phyloP scores from a whole-genome alignment of 2,888 invertebrate species.

The Phalera bucephala region DNA sequence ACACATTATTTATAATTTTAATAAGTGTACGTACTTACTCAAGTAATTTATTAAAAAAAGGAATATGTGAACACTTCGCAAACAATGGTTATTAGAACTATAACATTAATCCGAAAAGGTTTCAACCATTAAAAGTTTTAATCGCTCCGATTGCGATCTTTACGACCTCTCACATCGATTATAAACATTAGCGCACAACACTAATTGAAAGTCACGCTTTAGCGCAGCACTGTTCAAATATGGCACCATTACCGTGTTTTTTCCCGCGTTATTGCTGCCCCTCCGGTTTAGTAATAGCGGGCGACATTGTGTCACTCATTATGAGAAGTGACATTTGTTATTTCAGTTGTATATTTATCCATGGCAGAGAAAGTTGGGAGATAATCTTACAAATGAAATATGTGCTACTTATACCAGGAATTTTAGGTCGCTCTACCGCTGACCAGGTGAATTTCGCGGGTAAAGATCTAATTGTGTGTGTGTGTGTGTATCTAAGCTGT shows the following conservation, averaged over 20 bases:
- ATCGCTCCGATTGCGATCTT: conserved; percentile 20
- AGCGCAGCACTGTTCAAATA: conserved; percentile 20
- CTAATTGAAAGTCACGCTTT: conserved; percentile 26
- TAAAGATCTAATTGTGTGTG: too few relatives aligned
- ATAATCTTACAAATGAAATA: too few relatives aligned
- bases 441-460: too few relatives aligned
- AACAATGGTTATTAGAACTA: background rate
- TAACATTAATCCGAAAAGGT: conserved; percentile 10
- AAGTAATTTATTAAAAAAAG: too few relatives aligned
- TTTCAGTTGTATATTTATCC: too few relatives aligned
- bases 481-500: too few relatives aligned
- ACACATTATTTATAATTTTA: too few relatives aligned
- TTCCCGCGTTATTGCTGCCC: conserved; percentile 31
- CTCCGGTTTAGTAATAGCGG: conserved; percentile 36
- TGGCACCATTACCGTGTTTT: conserved; percentile 24
- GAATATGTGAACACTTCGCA: too few relatives aligned
- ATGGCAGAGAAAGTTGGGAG: too few relatives aligned
- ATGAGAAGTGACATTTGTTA: conserved; percentile 46
- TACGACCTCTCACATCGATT: conserved; percentile 18
- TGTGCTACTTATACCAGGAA: too few relatives aligned
- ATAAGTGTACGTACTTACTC: too few relatives aligned
- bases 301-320: conserved; percentile 55
- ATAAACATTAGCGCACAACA: conserved; percentile 8
- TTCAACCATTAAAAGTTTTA: conserved; percentile 6
- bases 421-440: too few relatives aligned